Conservation (phyloP, 2,113 vertebrate genomes). For the Rhabdornis inornatus region DNA sequence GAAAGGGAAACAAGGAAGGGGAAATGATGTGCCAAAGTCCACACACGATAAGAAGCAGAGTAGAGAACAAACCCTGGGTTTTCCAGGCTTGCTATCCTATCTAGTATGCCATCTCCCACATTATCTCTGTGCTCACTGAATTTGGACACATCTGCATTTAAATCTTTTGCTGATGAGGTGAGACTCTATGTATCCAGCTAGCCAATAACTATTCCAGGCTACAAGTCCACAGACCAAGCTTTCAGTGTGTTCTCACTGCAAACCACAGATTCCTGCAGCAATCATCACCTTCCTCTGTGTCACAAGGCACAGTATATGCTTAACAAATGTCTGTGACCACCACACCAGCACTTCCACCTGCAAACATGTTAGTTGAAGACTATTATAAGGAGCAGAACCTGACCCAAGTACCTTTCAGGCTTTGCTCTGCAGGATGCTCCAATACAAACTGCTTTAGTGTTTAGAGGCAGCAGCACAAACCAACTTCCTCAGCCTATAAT, state of each 20-base stretch:
- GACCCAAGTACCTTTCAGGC: background rate
- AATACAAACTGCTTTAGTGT: background rate
- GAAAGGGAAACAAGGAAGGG: background rate
- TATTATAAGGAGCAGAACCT: background rate
- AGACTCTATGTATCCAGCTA: background rate
- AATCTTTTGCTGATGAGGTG: background rate
- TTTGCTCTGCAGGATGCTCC: background rate
- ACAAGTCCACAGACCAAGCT: background rate
- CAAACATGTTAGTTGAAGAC: background rate
- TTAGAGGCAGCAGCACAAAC: background rate
- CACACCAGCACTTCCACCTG: background rate
- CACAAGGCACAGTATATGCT: background rate
- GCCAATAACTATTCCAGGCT: background rate
- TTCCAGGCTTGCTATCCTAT: background rate
- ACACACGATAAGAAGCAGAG: background rate
- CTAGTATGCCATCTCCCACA: background rate
- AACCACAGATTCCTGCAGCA: background rate
- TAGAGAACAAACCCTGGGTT: background rate
- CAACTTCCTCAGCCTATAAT: background rate
- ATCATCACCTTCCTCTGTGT: background rate
- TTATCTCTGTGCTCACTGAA: background rate
- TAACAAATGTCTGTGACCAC: constrained; percentile 27
- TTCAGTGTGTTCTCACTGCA: background rate
- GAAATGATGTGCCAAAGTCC: background rate
- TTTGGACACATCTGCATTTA: background rate